Evolutionary conservation across 2,797 vertebrate species (phyloP).

Genomic region (Scarus forsteni): DNA sequence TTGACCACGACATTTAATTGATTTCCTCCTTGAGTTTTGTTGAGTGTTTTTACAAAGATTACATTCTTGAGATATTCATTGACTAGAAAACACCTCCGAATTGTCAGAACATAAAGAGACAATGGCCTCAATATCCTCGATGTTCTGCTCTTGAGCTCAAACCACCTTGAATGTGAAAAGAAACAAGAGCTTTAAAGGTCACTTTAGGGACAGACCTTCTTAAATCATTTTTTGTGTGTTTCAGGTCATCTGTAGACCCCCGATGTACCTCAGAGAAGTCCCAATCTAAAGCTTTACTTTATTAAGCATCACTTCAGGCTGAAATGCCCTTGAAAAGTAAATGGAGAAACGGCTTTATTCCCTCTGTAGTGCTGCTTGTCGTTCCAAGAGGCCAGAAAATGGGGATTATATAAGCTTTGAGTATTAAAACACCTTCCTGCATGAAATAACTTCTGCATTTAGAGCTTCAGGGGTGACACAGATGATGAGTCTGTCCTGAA

Average conservation of each 20-base stretch:
- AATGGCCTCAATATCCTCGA: background rate
- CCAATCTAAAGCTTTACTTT: background rate
- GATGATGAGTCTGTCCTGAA: background rate
- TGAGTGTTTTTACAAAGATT: too few species aligned
- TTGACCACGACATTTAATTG: too few species aligned
- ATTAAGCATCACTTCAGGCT: background rate
- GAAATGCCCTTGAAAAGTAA: background rate
- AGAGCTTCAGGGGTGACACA: background rate
- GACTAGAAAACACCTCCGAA: background rate
- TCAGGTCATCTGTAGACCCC: background rate
- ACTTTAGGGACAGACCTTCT: background rate
- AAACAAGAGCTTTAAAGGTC: background rate
- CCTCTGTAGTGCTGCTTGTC: background rate
- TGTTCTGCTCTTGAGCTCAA: background rate
- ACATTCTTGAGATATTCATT: too few species aligned
- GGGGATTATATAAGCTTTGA: background rate
- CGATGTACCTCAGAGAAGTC: background rate
- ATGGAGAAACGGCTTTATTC: background rate
- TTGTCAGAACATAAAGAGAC: background rate
- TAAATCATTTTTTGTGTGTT: background rate
- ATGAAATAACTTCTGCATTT: background rate
- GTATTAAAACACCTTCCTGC: background rate
- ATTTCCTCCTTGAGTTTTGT: too few species aligned
- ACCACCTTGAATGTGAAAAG: background rate
- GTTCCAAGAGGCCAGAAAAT: background rate